Evolutionary conservation across 2,888 invertebrate genomes (phyloP), one percentile per base, ranked within the genome.

Genomic region (Latrodectus elegans): DNA sequence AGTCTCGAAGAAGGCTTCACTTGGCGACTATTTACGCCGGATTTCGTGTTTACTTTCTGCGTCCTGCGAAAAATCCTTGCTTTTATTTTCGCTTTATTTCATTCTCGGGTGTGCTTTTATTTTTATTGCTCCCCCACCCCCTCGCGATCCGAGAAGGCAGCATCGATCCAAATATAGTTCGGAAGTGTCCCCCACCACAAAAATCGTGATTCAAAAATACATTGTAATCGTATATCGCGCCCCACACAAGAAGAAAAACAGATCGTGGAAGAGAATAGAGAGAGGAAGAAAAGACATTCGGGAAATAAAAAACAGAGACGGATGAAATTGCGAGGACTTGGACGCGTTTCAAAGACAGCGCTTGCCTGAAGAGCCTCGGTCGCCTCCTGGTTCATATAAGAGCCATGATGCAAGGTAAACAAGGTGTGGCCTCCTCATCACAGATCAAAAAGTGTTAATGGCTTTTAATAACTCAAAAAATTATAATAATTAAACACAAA

Each of bases 111-210:
- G 64, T 71, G 26, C 26, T 65, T 78, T 73, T 72, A 53, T 73
- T 73, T 51, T 68, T 49, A 55, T 84, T 49, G 15, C 72, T 71
- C 77, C 60, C 49, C 64, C 15, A 68, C 68, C 49, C 72, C 12
- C 67, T 17, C 79, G 11, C 38, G 67, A 79, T 75, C 55, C 53
- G 70, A 74, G 78, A 53, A 53, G 17, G 53, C 53, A 38, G 81
- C 75, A 86, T 86, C 86, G 74, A 86, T 86, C 86, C 86, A 86
- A 86, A 86, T 86, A 86, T 86, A 86, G 86, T 81, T 81, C 70
- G 80, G 77, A 74, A 72, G 51, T 76, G 80, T 68, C 81, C 72
- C 67, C 38, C 38, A 38, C 38, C 74, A 53, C 67, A 67, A 65
- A 81, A 77, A 81, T 81, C 86, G 80, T 70, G 81, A 81, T 86